phyloP scores from a whole-genome alignment of 2,888 invertebrate species.

The Hydropsyche betteni region DNA sequence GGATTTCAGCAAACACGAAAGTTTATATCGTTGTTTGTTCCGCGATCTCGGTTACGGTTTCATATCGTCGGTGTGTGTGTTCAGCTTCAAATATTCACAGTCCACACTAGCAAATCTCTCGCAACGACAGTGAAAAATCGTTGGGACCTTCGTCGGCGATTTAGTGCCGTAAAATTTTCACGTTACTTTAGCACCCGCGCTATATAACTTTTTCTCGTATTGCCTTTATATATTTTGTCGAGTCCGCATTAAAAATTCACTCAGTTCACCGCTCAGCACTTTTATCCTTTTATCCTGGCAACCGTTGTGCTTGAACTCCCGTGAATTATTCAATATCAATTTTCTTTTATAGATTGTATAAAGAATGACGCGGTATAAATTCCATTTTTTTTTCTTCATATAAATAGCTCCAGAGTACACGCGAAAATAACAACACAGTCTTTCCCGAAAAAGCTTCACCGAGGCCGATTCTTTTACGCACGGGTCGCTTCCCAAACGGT shows the following conservation, averaged over 20 bases:
- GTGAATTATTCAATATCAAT: no score
- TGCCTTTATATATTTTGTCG: no score
- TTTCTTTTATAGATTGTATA: no score
- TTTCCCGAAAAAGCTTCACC: neutral
- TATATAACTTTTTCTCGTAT: no score
- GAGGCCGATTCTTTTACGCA: neutral
- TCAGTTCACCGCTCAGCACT: no score
- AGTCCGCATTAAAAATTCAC: no score
- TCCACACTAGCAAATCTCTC: neutral
- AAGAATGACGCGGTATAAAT: no score
- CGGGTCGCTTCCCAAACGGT: neutral
- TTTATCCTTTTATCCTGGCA: no score
- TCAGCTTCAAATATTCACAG: neutral
- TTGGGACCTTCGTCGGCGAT: neutral
- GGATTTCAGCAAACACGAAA: slow-evolving; percentile 16
- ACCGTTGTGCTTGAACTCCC: no score
- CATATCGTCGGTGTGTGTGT: neutral
- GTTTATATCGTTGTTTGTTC: slow-evolving; percentile 17
- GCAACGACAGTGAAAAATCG: neutral
- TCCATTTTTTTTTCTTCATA: no score
- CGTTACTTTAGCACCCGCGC: neutral
- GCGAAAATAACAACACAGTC: no score
- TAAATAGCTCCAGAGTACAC: no score
- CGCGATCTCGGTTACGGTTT: neutral
- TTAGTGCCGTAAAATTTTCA: neutral